Evolutionary conservation across 1,140 invertebrate genomes (phyloP), one percentile per base, ranked within the genome.

Genomic region (Apis laboriosa): DNA sequence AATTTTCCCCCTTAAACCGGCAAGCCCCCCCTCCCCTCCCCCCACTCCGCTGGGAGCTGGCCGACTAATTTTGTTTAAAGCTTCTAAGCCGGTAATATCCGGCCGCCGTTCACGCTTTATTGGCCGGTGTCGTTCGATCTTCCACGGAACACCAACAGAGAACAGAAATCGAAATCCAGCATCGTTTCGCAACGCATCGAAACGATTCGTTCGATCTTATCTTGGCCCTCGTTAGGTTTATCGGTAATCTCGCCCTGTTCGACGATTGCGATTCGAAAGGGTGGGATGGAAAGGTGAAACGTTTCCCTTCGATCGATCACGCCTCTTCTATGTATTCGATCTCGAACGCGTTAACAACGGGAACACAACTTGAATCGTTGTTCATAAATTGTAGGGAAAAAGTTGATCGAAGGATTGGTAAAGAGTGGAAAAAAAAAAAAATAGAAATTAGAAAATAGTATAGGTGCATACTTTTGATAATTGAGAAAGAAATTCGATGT

Each of bases 61-160:
- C 70, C 77, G 77, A 80, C 68, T 84, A 84, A 84, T 84, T 84
- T 84, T 77, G 66, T 79, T 73, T 73, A 73, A 77, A 63, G 76
- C 75, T 64, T 56, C 76, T 83, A 77, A 83, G 75, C 75, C 58
- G 34, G 81, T 83, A 78, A 83, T 83, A 84, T 84, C 70, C 61
- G 75, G 24, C n/a, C 43, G 1, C 68, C 28, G 61, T 84, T 84
- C 58, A 80, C 66, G 64, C 64, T 78, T 83, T 83, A 83, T 77
- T 71, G 75, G 9, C 51, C 28, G 51, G n/a, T 77, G 72, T 71
- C 75, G 67, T 77, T 77, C 75, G 81, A 83, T 77, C 56, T 43
- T 49, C 5, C 8, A 66, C 79, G 17, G 60, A 43, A 74, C 56
- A 21, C 21, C 13, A 17, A 15, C 34, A 5, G 21, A 5, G 21